These are phyloP conservation scores for Grus americana DNA, from an alignment of 2,113 vertebrate genomes.

Conservation along the genomic window DNA sequence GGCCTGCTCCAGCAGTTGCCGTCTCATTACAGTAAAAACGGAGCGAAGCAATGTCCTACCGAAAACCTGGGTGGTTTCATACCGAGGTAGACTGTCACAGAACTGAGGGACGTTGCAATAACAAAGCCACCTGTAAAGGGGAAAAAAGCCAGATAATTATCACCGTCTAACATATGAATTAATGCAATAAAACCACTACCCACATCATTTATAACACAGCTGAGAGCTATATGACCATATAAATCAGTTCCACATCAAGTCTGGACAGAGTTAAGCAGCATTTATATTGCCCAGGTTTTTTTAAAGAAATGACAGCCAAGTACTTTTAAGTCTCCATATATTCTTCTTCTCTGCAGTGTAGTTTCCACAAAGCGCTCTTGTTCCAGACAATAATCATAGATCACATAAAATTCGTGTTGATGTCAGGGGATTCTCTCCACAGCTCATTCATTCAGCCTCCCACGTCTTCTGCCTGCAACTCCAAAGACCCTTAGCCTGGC, in stretches of 20 bases:
- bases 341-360: not conserved
- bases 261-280: not conserved
- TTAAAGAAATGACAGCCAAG: conserved; percentile 1
- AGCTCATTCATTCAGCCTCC: not conserved
- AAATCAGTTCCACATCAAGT: not conserved
- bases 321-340: not conserved
- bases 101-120: conserved; percentile 99
- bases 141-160: not conserved
- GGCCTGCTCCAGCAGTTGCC: conserved; percentile 94
- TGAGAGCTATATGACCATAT: not conserved
- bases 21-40: conserved; percentile 95
- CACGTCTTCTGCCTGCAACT: not conserved
- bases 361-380: not conserved
- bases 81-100: conserved; percentile 96
- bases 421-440: not conserved
- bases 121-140: conserved; percentile 89
- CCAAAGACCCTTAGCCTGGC: not conserved
- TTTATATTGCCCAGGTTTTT: not conserved
- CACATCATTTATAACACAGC: not conserved
- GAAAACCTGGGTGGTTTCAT: conserved; percentile 96
- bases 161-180: not conserved
- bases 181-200: not conserved
- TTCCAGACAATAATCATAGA: not conserved
- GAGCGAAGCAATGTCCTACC: conserved; percentile 93
- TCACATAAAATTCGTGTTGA: not conserved